Base-by-base conservation (phyloP, 23 tunicate genomes). In the Clavelina lepadiformis region DNA sequence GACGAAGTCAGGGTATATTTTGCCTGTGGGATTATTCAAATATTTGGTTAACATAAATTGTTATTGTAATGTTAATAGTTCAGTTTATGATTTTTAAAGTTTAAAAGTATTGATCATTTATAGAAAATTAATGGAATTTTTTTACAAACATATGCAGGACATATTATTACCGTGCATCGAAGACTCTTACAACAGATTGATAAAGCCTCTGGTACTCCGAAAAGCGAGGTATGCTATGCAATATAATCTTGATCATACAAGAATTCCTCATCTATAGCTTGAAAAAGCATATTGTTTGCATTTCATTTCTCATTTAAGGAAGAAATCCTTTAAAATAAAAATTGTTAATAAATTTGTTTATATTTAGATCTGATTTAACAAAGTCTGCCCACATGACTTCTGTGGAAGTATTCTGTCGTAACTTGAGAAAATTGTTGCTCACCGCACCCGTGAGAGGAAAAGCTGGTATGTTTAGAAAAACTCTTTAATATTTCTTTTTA, bases 371-470 rank as follows among this genome's bases (percentile, higher is more conserved):
- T 26, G 97, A 89, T 7, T 36, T 89, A 21, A 81, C 87, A 1
- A 75, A 70, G 26, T n/a, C 58, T 8, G 97, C 97, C 3, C 77
- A 75, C 8, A 7, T 45, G 8, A 83, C 69, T 44, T 86, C 97
- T 29, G 70, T 89, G 26, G 76, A 68, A 0, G 74, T 89, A 11
- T 89, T 89, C 52, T 56, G 76, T 22, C 64, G 74, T 38, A 89
- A 89, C 47, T 60, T 89, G 2, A 89, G 76, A 52, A 81, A 81
- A 51, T 69, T 89, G 4, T 58, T 89, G 75, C 55, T 89, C 32
- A 89, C 97, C 5, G 79, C 83, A 0, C 97, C 97, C 33, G 81
- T 89, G 2, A 58, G 85, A 22, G 89, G 72, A 6, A 89, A 81
- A 67, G 64, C 60, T 44, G 80, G 80, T 63, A 28, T 29, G 30